phyloP scores from a whole-genome alignment of 2,797 vertebrate species.

The Brachyalestes nurse region DNA sequence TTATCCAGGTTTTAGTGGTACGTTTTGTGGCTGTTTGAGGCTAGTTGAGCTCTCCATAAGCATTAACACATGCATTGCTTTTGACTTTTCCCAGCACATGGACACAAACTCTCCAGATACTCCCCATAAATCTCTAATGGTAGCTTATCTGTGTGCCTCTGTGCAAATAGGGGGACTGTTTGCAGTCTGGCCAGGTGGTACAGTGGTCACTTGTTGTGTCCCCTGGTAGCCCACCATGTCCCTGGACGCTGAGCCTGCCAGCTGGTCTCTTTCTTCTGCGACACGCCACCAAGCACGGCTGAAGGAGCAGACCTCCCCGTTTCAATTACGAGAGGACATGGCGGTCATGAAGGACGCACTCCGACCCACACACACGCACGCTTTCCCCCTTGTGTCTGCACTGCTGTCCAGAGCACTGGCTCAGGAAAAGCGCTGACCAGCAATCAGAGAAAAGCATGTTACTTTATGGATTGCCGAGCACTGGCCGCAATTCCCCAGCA shows the following conservation, averaged over 20 bases:
- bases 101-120: not conserved
- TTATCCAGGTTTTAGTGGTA: not conserved
- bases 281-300: not conserved
- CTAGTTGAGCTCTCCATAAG: not conserved
- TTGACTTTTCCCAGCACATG: not conserved
- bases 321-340: constrained; percentile 34
- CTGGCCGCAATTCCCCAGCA: not conserved
- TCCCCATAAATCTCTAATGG: not conserved
- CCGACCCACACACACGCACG: not conserved
- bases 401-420: constrained; percentile 10
- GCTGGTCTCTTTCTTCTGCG: not conserved
- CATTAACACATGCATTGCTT: not conserved
- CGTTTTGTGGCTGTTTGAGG: not conserved
- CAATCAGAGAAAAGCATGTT: constrained; percentile 16
- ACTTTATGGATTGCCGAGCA: not conserved
- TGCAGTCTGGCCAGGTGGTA: not conserved
- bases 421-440: constrained; percentile 43
- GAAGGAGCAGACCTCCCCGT: constrained; percentile 23
- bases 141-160: not conserved
- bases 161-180: not conserved
- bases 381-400: not conserved
- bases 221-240: not conserved
- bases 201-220: constrained; percentile 53
- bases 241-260: not conserved
- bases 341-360: not conserved